phyloP scores from a whole-genome alignment of 2,888 invertebrate species.

The Temnothorax unifasciatus region DNA sequence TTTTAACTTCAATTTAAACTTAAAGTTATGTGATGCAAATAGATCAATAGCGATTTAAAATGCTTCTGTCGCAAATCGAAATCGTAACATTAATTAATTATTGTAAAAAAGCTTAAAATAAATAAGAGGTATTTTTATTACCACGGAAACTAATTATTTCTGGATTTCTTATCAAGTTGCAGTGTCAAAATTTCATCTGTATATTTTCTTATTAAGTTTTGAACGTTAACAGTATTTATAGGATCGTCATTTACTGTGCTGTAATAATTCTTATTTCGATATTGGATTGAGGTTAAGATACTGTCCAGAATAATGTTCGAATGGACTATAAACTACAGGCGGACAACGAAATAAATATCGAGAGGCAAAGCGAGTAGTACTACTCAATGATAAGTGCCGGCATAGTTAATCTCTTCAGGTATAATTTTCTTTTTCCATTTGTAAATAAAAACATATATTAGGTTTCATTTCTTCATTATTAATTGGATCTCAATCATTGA shows the following conservation, averaged over 20 bases:
- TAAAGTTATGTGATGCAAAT: background rate
- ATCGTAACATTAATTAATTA: background rate
- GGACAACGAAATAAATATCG: slow-evolving; percentile 18
- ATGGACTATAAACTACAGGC: background rate
- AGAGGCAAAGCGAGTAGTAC: background rate
- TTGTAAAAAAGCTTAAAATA: slow-evolving; percentile 7
- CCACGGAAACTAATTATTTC: background rate
- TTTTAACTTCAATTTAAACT: background rate
- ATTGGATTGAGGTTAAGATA: slow-evolving; percentile 36
- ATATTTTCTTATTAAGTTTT: slow-evolving; percentile 23
- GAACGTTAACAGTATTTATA: slow-evolving; percentile 11
- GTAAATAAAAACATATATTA: slow-evolving; percentile 5
- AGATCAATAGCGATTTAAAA: background rate
- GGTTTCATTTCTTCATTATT: background rate
- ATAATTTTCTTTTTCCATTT: background rate
- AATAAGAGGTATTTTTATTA: slow-evolving; percentile 13
- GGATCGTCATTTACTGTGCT: background rate
- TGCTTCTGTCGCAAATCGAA: background rate
- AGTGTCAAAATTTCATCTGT: background rate
- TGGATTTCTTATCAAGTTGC: background rate
- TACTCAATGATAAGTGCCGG: slow-evolving; percentile 15
- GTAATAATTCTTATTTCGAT: slow-evolving; percentile 17
- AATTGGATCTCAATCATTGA: background rate
- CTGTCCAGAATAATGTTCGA: slow-evolving; percentile 13
- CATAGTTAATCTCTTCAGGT: slow-evolving; percentile 4